Conservation (phyloP, 1,140 invertebrate species). For the Diachasma alloeum region DNA sequence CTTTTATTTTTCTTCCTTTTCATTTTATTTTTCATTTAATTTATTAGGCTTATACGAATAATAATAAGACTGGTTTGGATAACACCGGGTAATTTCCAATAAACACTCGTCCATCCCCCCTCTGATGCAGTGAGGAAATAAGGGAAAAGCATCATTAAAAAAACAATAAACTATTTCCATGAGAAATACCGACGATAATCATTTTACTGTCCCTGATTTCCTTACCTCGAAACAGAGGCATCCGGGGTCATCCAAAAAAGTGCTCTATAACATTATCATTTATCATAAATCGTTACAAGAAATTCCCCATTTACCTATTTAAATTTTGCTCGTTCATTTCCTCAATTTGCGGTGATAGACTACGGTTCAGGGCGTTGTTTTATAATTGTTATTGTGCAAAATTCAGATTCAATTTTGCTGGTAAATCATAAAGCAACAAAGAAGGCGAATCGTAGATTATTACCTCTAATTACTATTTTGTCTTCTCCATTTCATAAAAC, state of each 20-base stretch:
- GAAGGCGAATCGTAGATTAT: background rate
- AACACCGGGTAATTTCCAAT: background rate
- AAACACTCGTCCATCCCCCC: background rate
- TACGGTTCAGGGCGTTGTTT: background rate
- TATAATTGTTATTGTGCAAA: background rate
- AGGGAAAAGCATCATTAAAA: background rate
- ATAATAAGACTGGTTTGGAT: constrained; percentile 6
- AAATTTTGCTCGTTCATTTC: background rate
- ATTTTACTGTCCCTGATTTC: background rate
- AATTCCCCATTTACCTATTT: background rate
- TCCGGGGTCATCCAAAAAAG: background rate
- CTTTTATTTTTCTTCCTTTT: constrained; percentile 2
- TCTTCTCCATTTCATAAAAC: background rate
- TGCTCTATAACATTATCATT: constrained; percentile 4
- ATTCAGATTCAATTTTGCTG: background rate
- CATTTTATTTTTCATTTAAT: constrained; percentile 9
- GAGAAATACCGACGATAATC: background rate
- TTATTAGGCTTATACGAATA: constrained; percentile 10
- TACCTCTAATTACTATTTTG: background rate
- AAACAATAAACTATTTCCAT: background rate
- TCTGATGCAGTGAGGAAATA: background rate
- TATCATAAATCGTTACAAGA: background rate
- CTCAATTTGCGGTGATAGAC: background rate
- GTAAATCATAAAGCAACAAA: background rate
- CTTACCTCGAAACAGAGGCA: background rate